Percentiles rank a stretch among this genome's conserved stretches.
These are phyloP conservation scores for Hesperophylax magnus DNA, from an alignment of 1,140 invertebrate species.

Conservation along the genomic window DNA sequence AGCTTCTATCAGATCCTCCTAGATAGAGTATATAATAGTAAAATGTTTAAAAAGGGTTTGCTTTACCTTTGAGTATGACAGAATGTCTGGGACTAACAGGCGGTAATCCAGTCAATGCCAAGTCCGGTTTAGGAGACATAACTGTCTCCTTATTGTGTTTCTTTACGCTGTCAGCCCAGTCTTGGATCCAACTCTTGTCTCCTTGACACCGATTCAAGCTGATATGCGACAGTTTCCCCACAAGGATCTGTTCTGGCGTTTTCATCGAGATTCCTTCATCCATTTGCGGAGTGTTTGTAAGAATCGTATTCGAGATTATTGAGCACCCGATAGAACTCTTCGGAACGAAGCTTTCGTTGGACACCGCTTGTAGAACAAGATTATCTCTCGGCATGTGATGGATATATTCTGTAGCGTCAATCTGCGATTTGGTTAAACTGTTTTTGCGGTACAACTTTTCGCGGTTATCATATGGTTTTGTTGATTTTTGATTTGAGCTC, in stretches of 20 bases:
- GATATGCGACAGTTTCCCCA: conserved; percentile 66
- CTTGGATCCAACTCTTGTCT: conserved; percentile 70
- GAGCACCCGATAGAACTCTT: conserved; percentile 24
- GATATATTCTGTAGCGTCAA: conserved; percentile 73
- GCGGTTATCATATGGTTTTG: conserved; percentile 53
- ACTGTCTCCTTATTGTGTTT: conserved; percentile 66
- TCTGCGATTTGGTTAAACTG: conserved; percentile 75
- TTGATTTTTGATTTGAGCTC: conserved; percentile 64
- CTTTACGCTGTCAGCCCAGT: conserved; percentile 70
- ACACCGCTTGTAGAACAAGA: conserved; percentile 50
- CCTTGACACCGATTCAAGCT: conserved; percentile 69
- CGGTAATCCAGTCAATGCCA: conserved; percentile 60
- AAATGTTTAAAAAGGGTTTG: neutral
- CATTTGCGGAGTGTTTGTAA: conserved; percentile 53
- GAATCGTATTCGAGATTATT: conserved; percentile 59
- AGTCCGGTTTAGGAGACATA: conserved; percentile 53
- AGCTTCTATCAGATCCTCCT: too few relatives aligned
- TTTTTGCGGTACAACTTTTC: conserved; percentile 62
- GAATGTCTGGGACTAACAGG: conserved; percentile 56
- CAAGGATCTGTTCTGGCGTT: conserved; percentile 63
- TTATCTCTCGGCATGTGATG: conserved; percentile 64
- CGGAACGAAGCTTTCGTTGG: conserved; percentile 51
- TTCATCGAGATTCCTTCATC: conserved; percentile 56
- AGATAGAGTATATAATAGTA: neutral
- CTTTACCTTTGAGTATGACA: conserved; percentile 47